Conservation (phyloP, 2,113 vertebrate species). For the Dasypus novemcinctus region DNA sequence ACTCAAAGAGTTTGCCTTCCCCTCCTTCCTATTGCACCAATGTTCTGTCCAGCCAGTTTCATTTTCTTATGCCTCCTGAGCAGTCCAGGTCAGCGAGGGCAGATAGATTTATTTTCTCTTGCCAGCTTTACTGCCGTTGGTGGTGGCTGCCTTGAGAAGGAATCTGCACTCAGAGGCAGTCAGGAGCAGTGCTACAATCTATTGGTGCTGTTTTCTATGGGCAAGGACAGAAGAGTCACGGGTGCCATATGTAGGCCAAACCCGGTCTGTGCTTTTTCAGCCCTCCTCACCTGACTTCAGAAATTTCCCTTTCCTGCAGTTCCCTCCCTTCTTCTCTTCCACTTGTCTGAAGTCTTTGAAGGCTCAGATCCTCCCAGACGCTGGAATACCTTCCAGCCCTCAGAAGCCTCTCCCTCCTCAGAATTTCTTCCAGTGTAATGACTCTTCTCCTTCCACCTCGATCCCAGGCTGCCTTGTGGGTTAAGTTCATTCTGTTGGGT, state of each 20-base stretch:
- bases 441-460: neutral
- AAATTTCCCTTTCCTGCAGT: neutral
- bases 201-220: neutral
- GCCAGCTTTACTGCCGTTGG: neutral
- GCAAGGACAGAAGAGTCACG: accelerated
- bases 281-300: neutral
- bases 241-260: neutral
- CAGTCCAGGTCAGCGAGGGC: neutral
- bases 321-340: neutral
- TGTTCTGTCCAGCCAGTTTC: neutral
- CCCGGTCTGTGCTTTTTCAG: neutral
- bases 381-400: neutral
- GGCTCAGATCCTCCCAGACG: neutral
- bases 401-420: neutral
- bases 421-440: neutral
- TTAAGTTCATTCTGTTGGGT: neutral
- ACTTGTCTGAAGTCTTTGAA: neutral
- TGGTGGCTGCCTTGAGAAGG: neutral
- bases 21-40: neutral
- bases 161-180: neutral
- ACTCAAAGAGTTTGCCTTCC: neutral
- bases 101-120: neutral
- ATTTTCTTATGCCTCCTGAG: neutral
- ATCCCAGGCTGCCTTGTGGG: neutral
- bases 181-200: neutral